These are phyloP conservation scores for Andricus quercusramuli DNA, from an alignment of 2,888 invertebrate genomes.

Conservation along the genomic window DNA sequence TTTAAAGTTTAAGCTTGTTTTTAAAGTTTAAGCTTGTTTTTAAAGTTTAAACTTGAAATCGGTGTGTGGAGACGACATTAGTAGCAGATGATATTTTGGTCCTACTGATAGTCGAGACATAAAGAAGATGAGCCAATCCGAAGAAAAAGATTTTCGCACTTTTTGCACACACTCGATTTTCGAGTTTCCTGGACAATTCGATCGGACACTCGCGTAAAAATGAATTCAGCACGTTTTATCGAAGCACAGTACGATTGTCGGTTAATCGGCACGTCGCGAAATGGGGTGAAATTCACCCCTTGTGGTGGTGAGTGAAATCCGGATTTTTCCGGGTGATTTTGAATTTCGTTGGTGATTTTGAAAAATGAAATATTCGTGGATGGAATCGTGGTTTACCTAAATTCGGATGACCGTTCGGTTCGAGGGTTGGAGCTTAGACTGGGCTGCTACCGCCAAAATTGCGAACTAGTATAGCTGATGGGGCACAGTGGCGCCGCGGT, in stretches of 20 bases:
- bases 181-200: conserved; percentile 25
- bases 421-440: conserved; percentile 78
- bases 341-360: conserved; percentile 28
- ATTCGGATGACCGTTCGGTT: conserved; percentile 78
- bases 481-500: conserved; percentile 71
- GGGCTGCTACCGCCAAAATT: conserved; percentile 75
- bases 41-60: too few relatives aligned
- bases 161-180: conserved; percentile 48
- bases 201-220: conserved; percentile 52
- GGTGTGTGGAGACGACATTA: conserved; percentile 5
- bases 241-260: not conserved
- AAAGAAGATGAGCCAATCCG: conserved; percentile 5
- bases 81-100: conserved; percentile 30
- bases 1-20: too few relatives aligned
- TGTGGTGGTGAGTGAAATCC: conserved; percentile 36
- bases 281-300: not conserved
- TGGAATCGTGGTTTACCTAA: conserved; percentile 70
- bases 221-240: conserved; percentile 18
- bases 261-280: conserved; percentile 12
- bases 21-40: too few relatives aligned
- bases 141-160: conserved; percentile 44
- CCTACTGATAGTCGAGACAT: conserved; percentile 34
- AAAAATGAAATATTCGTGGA: conserved; percentile 41
- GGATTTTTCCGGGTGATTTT: conserved; percentile 41
- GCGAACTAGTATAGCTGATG: conserved; percentile 75